Conservation (phyloP, 2,888 invertebrate species). For the Diogma glabrata region DNA sequence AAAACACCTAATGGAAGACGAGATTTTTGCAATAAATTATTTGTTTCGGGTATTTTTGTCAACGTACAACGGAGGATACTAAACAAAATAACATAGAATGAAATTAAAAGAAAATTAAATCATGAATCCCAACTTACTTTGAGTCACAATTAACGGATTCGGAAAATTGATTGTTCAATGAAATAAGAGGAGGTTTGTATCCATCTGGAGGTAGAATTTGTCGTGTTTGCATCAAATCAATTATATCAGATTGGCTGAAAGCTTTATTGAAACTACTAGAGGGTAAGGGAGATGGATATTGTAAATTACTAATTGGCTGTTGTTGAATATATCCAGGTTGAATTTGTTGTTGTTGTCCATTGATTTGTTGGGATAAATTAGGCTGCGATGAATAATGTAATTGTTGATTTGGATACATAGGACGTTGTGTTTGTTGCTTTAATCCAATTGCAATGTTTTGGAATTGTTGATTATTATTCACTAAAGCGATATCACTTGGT, state of each 20-base stretch:
- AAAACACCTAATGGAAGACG: constrained; percentile 90
- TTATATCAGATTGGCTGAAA: constrained; percentile 67
- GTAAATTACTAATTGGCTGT: neutral
- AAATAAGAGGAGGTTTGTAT: constrained; percentile 65
- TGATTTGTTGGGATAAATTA: neutral
- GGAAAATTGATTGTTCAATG: constrained; percentile 68
- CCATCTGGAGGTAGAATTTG: constrained; percentile 71
- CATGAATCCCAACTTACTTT: constrained; percentile 52
- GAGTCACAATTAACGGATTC: constrained; percentile 82
- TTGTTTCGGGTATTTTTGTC: constrained; percentile 88
- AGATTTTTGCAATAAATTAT: constrained; percentile 83
- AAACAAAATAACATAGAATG: constrained; percentile 21
- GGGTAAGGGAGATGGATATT: constrained; percentile 17
- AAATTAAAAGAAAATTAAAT: constrained; percentile 2
- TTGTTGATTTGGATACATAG: neutral
- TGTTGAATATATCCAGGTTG: neutral
- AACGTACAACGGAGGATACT: constrained; percentile 93
- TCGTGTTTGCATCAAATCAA: constrained; percentile 75
- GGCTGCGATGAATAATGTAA: neutral
- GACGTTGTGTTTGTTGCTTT: neutral
- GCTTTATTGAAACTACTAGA: constrained; percentile 68
- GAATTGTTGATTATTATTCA: neutral
- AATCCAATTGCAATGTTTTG: too few relatives aligned
- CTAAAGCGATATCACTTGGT: too few relatives aligned
- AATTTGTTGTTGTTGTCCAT: neutral